Percentiles rank a stretch among this genome's conserved stretches.
These are phyloP conservation scores for Heterohyrax brucei DNA, from an alignment of 2,797 vertebrate genomes.

Conservation along the genomic window DNA sequence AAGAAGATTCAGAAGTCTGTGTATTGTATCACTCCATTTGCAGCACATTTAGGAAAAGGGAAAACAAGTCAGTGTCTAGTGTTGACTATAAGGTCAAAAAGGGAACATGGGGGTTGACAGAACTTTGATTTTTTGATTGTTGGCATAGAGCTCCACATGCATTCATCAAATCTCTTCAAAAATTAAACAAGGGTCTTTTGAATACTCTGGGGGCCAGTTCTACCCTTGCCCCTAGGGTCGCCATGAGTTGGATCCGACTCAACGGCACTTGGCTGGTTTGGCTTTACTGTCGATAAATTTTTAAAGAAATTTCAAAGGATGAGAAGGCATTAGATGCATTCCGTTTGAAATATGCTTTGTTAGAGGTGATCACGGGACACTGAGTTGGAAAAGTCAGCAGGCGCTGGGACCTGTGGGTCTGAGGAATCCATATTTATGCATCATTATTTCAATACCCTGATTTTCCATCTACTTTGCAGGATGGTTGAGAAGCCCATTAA, in stretches of 20 bases:
- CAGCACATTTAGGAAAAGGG: background rate
- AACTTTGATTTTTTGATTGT: background rate
- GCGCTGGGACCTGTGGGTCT: background rate
- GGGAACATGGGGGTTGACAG: background rate
- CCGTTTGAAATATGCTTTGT: background rate
- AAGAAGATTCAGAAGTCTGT: background rate
- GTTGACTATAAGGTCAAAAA: background rate
- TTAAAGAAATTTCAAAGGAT: background rate
- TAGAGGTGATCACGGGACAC: background rate
- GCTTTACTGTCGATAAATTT: background rate
- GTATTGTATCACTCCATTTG: background rate
- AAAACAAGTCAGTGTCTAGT: background rate
- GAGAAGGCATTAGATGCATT: background rate
- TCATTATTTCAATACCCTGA: no score
- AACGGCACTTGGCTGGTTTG: no score
- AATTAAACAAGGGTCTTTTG: background rate
- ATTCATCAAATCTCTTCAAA: background rate
- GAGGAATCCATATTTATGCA: background rate
- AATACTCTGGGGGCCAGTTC: no score
- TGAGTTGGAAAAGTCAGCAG: background rate
- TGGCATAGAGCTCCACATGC: background rate
- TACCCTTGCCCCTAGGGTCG: no score
- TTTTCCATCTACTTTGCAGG: no score
- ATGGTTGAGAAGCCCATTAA: no score
- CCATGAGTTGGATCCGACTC: no score